A percentile compares a stretch with the other conserved stretches of the same genome.
phyloP scores from a whole-genome alignment of 2,113 vertebrate species.

The Electrona antarctica region DNA sequence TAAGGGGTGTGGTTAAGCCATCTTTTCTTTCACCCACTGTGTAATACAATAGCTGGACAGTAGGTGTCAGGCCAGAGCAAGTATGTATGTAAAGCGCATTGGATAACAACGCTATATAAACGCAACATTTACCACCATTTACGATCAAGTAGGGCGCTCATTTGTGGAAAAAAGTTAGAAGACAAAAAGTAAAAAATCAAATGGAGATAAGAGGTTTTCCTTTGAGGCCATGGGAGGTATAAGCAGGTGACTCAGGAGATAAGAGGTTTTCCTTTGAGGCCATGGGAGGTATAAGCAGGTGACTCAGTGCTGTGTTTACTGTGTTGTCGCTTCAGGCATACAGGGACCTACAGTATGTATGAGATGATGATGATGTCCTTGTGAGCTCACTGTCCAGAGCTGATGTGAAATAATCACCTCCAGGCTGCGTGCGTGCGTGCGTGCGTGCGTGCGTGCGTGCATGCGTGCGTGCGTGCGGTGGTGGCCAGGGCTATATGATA shows the following conservation, averaged over 20 bases:
- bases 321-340: constrained; percentile 31
- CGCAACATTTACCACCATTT: not conserved
- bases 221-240: constrained; percentile 15
- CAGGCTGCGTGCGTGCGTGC: constrained; percentile 41
- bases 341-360: constrained; percentile 41
- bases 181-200: too few species aligned
- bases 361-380: constrained; percentile 56
- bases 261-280: not conserved
- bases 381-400: constrained; percentile 63
- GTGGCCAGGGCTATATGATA: constrained; percentile 49
- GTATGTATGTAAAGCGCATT: not conserved
- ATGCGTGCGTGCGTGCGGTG: constrained; percentile 47
- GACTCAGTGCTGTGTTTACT: constrained; percentile 43
- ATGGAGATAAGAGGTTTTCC: not conserved
- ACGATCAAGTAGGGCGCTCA: not conserved
- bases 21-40: too few species aligned
- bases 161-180: too few species aligned
- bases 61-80: too few species aligned
- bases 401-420: constrained; percentile 65
- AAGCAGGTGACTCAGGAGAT: constrained; percentile 18
- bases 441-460: constrained; percentile 37
- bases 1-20: too few species aligned
- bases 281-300: constrained; percentile 26
- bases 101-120: not conserved
- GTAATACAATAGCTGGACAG: too few species aligned